Conservation (phyloP, 2,888 invertebrate genomes). For the Encarsia formosa region DNA sequence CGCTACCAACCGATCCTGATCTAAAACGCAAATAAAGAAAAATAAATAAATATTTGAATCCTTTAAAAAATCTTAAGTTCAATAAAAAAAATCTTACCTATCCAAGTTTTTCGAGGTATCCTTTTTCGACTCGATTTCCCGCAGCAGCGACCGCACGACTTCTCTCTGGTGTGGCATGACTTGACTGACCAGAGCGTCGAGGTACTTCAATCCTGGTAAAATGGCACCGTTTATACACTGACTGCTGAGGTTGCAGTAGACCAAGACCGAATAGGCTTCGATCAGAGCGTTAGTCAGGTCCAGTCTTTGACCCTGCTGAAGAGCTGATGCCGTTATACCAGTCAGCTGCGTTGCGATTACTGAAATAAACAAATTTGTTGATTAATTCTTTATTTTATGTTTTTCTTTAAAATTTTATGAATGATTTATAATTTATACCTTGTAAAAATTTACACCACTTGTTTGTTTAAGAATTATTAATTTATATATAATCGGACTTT, state of each 20-base stretch:
- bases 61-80: too few species aligned
- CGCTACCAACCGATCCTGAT: slow-evolving; percentile 42
- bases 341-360: slow-evolving; percentile 62
- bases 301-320: slow-evolving; percentile 56
- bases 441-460: too few species aligned
- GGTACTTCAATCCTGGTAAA: slow-evolving; percentile 55
- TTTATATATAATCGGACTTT: too few species aligned
- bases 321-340: slow-evolving; percentile 56
- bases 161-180: slow-evolving; percentile 54
- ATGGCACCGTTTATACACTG: slow-evolving; percentile 52
- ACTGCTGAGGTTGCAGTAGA: slow-evolving; percentile 55
- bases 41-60: background rate
- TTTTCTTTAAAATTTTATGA: background rate
- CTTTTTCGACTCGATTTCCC: slow-evolving; percentile 55
- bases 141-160: slow-evolving; percentile 54
- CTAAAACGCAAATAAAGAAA: slow-evolving; percentile 28
- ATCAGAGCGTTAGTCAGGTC: slow-evolving; percentile 61
- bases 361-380: slow-evolving; percentile 42
- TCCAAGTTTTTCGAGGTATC: slow-evolving; percentile 46
- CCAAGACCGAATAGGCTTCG: slow-evolving; percentile 62
- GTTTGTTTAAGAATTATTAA: too few species aligned
- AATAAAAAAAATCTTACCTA: too few species aligned
- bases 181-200: slow-evolving; percentile 53
- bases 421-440: too few species aligned
- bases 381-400: slow-evolving; percentile 3